Conservation (phyloP, 2,797 vertebrate genomes). For the Cyclopterus lumpus region DNA sequence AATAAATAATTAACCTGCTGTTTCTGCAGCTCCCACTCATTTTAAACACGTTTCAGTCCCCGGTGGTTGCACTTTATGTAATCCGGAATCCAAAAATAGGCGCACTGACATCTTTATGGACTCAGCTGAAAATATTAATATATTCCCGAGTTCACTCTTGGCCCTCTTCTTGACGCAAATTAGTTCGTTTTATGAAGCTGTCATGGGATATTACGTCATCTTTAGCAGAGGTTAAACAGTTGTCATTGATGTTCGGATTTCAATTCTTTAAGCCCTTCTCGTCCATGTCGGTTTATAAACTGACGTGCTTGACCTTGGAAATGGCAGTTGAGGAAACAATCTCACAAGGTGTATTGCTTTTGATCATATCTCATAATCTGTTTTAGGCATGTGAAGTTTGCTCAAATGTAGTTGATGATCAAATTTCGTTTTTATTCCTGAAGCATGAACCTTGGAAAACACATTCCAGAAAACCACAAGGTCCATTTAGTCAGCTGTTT, state of each 20-base stretch:
- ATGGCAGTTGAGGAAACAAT: neutral
- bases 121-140: conserved; percentile 9
- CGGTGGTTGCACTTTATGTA: conserved; percentile 48
- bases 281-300: neutral
- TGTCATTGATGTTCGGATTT: neutral
- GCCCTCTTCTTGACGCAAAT: neutral
- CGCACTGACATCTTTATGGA: conserved; percentile 27
- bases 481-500: neutral
- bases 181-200: neutral
- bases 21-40: conserved; percentile 58
- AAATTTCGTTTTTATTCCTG: neutral
- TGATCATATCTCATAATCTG: neutral
- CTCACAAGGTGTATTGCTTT: neutral
- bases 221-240: neutral
- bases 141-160: neutral
- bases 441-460: neutral
- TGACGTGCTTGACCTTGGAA: neutral
- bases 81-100: conserved; percentile 41
- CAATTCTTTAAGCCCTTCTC: neutral
- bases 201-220: neutral
- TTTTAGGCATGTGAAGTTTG: neutral
- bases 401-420: neutral
- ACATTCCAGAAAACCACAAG: neutral
- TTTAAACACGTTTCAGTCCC: conserved; percentile 36
- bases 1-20: conserved; percentile 71